Evolutionary conservation across 2,797 vertebrate genomes (phyloP).

Genomic region (Florisuga fusca): DNA sequence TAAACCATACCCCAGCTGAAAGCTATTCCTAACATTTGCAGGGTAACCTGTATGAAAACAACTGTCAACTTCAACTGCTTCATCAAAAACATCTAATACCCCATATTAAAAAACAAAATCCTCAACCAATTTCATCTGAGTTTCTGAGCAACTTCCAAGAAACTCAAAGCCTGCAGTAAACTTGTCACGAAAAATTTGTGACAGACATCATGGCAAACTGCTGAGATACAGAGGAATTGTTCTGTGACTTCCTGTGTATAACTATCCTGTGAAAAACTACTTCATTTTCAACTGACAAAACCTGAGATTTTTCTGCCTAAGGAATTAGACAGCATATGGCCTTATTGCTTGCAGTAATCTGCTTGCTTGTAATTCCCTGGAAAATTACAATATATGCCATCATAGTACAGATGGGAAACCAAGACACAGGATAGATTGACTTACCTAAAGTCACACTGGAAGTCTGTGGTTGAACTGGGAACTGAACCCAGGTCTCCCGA

Average conservation of each 20-base stretch:
- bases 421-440: constrained; percentile 40
- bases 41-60: background rate
- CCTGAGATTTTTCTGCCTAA: background rate
- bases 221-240: background rate
- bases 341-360: background rate
- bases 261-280: background rate
- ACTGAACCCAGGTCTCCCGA: constrained; percentile 67
- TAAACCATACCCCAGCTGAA: background rate
- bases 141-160: background rate
- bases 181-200: background rate
- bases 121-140: background rate
- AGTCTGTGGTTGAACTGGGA: constrained; percentile 71
- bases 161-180: background rate
- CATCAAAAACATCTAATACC: background rate
- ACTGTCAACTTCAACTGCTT: background rate
- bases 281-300: background rate
- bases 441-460: constrained; percentile 70
- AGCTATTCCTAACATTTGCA: background rate
- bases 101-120: background rate
- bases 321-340: background rate
- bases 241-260: background rate
- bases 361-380: background rate
- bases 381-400: background rate
- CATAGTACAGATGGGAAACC: constrained; percentile 12
- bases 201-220: background rate